Conservation (phyloP, 2,797 vertebrate species). For the Poliocrania exsul region DNA sequence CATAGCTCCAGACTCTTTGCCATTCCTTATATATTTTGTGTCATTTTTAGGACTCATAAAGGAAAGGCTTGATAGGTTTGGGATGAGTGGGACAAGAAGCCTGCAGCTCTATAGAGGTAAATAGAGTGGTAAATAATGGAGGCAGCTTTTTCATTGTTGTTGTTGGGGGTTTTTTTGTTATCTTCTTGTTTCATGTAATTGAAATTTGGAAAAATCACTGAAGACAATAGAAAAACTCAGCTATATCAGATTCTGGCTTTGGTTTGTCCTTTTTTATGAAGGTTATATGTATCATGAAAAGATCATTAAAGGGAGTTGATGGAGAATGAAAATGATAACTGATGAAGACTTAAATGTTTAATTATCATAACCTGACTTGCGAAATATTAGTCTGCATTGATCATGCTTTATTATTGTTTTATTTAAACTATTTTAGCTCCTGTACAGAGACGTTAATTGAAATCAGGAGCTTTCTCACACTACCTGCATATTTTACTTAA, state of each 20-base stretch:
- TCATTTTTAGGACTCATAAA: neutral
- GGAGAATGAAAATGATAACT: fast-evolving
- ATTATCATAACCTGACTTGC: neutral
- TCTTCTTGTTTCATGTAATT: neutral
- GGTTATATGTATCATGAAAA: neutral
- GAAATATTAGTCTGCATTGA: neutral
- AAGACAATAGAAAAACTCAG: no score
- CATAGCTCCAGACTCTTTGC: neutral
- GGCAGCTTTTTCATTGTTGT: neutral
- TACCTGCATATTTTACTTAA: neutral
- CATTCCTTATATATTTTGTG: neutral
- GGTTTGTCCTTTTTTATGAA: neutral
- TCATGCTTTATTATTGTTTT: neutral
- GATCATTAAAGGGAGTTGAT: neutral
- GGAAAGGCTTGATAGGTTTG: neutral
- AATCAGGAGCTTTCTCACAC: neutral
- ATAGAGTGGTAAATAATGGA: neutral
- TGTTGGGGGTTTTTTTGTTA: neutral
- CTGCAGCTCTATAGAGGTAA: neutral
- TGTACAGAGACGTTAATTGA: neutral
- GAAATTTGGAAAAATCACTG: neutral
- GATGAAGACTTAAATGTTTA: neutral
- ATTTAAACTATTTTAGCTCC: neutral
- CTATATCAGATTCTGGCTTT: neutral
- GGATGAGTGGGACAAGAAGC: neutral